Evolutionary conservation across 2,113 vertebrate species (phyloP).

Genomic region (Entelurus aequoreus): DNA sequence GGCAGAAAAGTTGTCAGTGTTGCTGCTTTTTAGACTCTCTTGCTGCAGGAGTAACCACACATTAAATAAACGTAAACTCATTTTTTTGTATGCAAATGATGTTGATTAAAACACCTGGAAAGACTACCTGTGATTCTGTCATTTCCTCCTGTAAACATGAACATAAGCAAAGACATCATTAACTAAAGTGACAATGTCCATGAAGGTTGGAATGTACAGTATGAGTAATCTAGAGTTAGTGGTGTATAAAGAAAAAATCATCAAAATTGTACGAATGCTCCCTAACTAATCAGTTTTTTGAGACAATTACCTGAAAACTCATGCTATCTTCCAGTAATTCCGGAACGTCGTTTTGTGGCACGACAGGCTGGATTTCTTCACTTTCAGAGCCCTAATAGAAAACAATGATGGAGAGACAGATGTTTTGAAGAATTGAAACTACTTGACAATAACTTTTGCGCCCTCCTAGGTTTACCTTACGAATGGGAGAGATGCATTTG

Average conservation of each 20-base stretch:
- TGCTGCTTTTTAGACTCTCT: slow-evolving; percentile 58
- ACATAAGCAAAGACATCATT: not conserved
- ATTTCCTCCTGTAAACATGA: slow-evolving; percentile 46
- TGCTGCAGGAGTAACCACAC: slow-evolving; percentile 27
- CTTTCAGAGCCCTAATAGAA: slow-evolving; percentile 25
- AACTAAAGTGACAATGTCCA: not conserved
- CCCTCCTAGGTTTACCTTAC: slow-evolving; percentile 48
- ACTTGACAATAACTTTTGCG: not conserved
- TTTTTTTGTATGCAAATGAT: too few relatives aligned
- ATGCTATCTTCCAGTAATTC: slow-evolving; percentile 38
- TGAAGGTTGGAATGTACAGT: not conserved
- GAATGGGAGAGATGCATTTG: slow-evolving; percentile 70
- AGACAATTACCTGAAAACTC: slow-evolving; percentile 43
- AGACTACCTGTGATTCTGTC: slow-evolving; percentile 58
- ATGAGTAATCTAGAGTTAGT: not conserved
- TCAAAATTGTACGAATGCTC: not conserved
- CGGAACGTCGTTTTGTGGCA: slow-evolving; percentile 25
- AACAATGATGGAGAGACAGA: not conserved
- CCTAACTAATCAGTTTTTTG: too few relatives aligned
- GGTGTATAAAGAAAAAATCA: not conserved
- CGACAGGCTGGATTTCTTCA: slow-evolving; percentile 6
- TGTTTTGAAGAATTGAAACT: not conserved
- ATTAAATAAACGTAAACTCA: not conserved
- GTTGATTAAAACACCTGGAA: not conserved
- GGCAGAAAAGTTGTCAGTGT: slow-evolving; percentile 65